phyloP scores from a whole-genome alignment of 2,888 invertebrate genomes.

The Microplitis manilae region DNA sequence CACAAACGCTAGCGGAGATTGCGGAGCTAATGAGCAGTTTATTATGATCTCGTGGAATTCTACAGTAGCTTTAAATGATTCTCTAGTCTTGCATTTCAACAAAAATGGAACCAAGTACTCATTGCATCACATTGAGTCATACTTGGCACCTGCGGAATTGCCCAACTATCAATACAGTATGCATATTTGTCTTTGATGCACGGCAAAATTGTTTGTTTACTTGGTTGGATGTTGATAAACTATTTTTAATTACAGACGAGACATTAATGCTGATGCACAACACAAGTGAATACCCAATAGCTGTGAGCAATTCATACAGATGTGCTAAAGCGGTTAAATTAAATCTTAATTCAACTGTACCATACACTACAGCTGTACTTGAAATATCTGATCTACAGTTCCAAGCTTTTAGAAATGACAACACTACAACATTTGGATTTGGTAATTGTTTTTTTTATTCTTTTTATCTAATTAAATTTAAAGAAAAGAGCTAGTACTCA shows the following conservation, averaged over 20 bases:
- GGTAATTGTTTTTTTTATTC: conserved; percentile 73
- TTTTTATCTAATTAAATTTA: conserved; percentile 17
- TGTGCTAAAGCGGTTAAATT: conserved; percentile 77
- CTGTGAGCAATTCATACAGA: conserved; percentile 81
- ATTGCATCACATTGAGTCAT: conserved; percentile 58
- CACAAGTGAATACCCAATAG: conserved; percentile 75
- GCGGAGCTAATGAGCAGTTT: conserved; percentile 66
- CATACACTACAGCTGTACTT: conserved; percentile 72
- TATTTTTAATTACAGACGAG: conserved; percentile 57
- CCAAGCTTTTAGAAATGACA: conserved; percentile 79
- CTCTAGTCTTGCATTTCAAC: conserved; percentile 71
- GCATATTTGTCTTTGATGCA: conserved; percentile 24
- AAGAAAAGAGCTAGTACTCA: too few species aligned
- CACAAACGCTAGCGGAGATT: conserved; percentile 66
- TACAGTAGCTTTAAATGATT: conserved; percentile 52
- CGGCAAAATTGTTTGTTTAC: background rate
- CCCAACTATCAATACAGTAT: conserved; percentile 63
- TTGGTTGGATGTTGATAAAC: conserved; percentile 7
- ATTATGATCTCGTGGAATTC: conserved; percentile 70
- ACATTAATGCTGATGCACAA: conserved; percentile 73
- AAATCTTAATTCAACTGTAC: conserved; percentile 72
- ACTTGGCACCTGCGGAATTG: conserved; percentile 63
- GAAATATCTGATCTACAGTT: conserved; percentile 79
- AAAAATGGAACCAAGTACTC: conserved; percentile 65
- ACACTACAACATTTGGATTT: conserved; percentile 76